phyloP scores from a whole-genome alignment of 2,113 vertebrate genomes.

The Serilophus lunatus region DNA sequence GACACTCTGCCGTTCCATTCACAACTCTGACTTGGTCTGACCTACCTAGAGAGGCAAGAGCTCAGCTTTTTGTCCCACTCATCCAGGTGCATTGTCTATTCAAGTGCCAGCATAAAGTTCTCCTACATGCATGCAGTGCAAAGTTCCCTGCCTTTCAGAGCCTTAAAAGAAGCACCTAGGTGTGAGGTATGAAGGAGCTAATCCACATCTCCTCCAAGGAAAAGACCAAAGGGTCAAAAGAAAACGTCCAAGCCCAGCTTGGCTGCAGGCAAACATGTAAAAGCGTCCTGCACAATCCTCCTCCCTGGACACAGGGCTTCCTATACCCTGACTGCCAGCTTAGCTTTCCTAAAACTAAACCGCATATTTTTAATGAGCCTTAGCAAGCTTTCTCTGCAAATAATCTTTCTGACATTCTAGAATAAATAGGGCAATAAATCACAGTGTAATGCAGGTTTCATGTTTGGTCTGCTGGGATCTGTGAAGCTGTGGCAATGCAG shows the following conservation, averaged over 20 bases:
- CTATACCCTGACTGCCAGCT: background rate
- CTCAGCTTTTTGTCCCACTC: background rate
- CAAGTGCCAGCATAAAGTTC: background rate
- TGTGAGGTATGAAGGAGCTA: background rate
- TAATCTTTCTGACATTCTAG: background rate
- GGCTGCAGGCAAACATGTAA: background rate
- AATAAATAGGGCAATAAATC: constrained; percentile 21
- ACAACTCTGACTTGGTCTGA: accelerated
- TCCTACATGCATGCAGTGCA: background rate
- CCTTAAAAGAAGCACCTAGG: background rate
- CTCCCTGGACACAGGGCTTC: background rate
- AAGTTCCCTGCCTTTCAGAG: background rate
- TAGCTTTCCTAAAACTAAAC: background rate
- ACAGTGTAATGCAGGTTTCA: background rate
- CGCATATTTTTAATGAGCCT: background rate
- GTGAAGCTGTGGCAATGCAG: background rate
- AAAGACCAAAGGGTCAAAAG: background rate
- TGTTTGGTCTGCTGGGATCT: constrained; percentile 1
- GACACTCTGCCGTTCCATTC: background rate
- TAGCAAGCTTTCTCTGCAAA: constrained; percentile 6
- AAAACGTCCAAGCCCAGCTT: background rate
- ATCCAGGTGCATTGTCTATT: background rate
- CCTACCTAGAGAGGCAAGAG: background rate
- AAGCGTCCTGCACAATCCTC: background rate
- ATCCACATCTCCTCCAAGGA: background rate